Evolutionary conservation across 2,797 vertebrate genomes (phyloP).

Genomic region (Clarias pachynema): DNA sequence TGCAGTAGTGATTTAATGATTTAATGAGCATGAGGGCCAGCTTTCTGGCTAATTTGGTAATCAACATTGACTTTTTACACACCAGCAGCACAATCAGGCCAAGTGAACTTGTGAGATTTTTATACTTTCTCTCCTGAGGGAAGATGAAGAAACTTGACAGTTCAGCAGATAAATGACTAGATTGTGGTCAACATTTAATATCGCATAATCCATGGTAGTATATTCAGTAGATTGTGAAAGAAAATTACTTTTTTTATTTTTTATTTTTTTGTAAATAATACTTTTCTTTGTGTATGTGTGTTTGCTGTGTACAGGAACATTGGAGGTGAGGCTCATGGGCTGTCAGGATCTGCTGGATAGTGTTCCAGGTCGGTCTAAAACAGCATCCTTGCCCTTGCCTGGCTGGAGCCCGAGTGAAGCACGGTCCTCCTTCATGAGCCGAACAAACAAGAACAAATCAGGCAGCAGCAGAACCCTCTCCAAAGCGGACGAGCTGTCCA

Average conservation of each 20-base stretch:
- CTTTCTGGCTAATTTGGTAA: background rate
- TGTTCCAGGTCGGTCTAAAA: constrained; percentile 85
- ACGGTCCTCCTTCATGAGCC: constrained; percentile 84
- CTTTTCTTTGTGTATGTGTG: background rate
- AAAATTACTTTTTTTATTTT: background rate
- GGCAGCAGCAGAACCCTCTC: constrained; percentile 82
- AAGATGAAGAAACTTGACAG: background rate
- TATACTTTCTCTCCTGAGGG: too few relatives aligned
- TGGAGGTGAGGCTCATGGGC: constrained; percentile 89
- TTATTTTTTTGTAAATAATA: too few relatives aligned
- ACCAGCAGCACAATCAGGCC: too few relatives aligned
- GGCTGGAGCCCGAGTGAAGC: constrained; percentile 87
- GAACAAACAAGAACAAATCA: constrained; percentile 83
- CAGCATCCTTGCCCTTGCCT: constrained; percentile 76
- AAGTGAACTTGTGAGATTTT: background rate
- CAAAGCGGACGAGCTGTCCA: constrained; percentile 86
- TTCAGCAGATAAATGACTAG: background rate
- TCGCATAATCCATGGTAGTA: background rate
- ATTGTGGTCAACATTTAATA: background rate
- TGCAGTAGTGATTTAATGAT: background rate
- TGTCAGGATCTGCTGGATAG: constrained; percentile 88
- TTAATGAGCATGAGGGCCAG: background rate
- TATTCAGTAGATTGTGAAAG: background rate
- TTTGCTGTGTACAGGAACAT: constrained; percentile 73
- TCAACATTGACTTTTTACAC: background rate